Evolutionary conservation across 2,888 invertebrate genomes (phyloP).

Genomic region (Shargacucullia verbasci): DNA sequence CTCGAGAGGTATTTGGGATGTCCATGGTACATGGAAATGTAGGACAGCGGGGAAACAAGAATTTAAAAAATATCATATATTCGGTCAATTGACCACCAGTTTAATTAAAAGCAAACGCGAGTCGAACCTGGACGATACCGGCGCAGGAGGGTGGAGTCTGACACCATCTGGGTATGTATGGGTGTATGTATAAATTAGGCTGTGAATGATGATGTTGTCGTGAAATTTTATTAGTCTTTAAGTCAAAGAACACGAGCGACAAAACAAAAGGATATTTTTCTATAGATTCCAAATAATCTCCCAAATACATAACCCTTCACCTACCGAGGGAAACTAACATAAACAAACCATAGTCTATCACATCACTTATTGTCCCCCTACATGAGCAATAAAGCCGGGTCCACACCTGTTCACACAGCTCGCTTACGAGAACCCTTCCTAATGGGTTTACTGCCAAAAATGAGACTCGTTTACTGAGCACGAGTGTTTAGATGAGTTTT

Average conservation of each 20-base stretch:
- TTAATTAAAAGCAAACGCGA: too few relatives aligned
- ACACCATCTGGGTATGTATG: too few relatives aligned
- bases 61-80: too few relatives aligned
- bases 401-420: constrained; percentile 64
- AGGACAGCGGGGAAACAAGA: constrained; percentile 31
- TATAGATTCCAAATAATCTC: too few relatives aligned
- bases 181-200: too few relatives aligned
- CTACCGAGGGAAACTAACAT: constrained; percentile 16
- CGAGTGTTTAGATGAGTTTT: constrained; percentile 60
- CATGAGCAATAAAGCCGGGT: constrained; percentile 46
- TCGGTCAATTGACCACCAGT: too few relatives aligned
- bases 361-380: constrained; percentile 26
- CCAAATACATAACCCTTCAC: constrained; percentile 42
- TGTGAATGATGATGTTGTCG: too few relatives aligned
- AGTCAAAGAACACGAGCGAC: too few relatives aligned
- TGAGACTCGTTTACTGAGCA: constrained; percentile 54
- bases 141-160: too few relatives aligned
- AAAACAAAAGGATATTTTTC: too few relatives aligned
- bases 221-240: too few relatives aligned
- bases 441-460: constrained; percentile 73
- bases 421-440: constrained; percentile 65
- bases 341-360: constrained; percentile 23
- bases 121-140: too few relatives aligned
- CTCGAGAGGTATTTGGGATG: constrained; percentile 63
- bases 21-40: constrained; percentile 26